Conservation (phyloP, 2,113 vertebrate genomes). For the Xyrauchen texanus region DNA sequence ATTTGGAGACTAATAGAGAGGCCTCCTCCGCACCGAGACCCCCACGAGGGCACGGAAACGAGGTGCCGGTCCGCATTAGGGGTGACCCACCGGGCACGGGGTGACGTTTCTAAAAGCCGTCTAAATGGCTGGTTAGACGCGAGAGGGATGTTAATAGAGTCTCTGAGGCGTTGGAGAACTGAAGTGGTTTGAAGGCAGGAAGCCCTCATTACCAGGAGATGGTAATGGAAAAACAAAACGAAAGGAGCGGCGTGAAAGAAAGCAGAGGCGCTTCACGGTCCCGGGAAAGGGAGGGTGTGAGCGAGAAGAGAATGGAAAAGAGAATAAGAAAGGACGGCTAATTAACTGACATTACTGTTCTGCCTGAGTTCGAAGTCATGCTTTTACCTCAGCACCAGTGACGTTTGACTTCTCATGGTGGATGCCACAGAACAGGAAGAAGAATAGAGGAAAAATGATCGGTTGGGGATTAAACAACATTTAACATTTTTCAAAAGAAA, state of each 20-base stretch:
- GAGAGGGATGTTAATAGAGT: conserved; percentile 48
- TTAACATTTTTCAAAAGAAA: too few species aligned
- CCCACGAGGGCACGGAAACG: not conserved
- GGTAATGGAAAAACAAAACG: conserved; percentile 14
- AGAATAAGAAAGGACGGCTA: conserved; percentile 36
- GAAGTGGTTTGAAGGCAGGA: conserved; percentile 43
- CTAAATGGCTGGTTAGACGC: conserved; percentile 34
- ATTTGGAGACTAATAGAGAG: conserved; percentile 47
- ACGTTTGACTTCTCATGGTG: too few species aligned
- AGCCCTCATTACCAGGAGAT: conserved; percentile 53
- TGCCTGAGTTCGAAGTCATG: not conserved
- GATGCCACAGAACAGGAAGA: too few species aligned
- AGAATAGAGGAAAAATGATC: too few species aligned
- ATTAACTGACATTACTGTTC: conserved; percentile 37
- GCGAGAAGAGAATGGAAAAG: conserved; percentile 21
- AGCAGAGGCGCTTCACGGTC: too few species aligned
- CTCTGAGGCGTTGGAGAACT: conserved; percentile 26
- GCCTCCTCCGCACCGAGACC: not conserved
- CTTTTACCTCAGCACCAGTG: too few species aligned
- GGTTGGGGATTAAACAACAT: too few species aligned
- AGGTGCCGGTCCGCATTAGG: not conserved
- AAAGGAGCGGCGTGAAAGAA: too few species aligned
- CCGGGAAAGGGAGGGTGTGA: conserved; percentile 16
- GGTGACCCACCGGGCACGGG: too few species aligned
- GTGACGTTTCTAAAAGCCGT: not conserved